Evolutionary conservation across 1,140 invertebrate genomes (phyloP).

Genomic region (Pomacea maculata): DNA sequence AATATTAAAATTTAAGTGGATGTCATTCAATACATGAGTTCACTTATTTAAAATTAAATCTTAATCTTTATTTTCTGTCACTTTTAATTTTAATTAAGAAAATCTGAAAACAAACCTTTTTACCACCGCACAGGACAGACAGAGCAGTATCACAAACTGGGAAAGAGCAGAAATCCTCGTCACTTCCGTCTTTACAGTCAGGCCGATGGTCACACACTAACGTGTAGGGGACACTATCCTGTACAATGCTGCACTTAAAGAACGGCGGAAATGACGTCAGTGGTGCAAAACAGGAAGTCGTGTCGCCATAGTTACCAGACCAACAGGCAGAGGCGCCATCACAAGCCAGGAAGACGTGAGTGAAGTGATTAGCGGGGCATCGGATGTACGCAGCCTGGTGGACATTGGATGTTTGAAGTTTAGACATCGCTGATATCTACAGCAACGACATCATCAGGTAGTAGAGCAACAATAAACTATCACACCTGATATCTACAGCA

Average conservation of each 20-base stretch:
- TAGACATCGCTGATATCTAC: background rate
- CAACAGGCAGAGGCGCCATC: too few species aligned
- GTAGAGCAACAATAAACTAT: too few species aligned
- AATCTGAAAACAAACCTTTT: background rate
- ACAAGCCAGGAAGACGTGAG: constrained; percentile 2
- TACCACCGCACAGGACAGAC: background rate
- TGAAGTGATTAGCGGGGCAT: constrained; percentile 1
- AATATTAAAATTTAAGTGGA: too few species aligned
- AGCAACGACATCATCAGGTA: background rate
- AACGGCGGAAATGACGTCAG: background rate
- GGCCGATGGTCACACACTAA: constrained; percentile 9
- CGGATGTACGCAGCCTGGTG: too few species aligned
- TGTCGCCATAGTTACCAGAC: too few species aligned
- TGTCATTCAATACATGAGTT: too few species aligned
- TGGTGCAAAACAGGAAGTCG: background rate
- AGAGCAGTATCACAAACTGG: background rate
- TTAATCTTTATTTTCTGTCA: background rate
- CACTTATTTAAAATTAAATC: too few species aligned
- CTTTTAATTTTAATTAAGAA: too few species aligned
- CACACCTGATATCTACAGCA: too few species aligned
- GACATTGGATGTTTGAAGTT: background rate
- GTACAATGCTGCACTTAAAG: background rate
- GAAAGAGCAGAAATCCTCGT: constrained; percentile 1
- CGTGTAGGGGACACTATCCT: background rate
- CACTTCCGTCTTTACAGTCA: constrained; percentile 9